Conservation (phyloP, 2,888 invertebrate species). For the Meiosimyza decipiens region DNA sequence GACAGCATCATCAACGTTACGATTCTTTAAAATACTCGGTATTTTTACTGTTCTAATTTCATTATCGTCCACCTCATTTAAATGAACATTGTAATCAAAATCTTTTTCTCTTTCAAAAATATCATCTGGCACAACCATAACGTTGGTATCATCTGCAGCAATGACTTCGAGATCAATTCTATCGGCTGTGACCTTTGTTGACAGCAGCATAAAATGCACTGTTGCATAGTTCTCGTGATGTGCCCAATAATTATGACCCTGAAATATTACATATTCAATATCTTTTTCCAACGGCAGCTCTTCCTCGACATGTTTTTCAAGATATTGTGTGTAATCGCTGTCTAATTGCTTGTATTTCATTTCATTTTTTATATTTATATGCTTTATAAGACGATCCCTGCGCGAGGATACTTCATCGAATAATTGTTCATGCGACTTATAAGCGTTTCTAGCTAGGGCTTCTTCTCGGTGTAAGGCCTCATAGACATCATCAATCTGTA, state of each 20-base stretch:
- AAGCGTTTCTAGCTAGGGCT: no score
- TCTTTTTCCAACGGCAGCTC: constrained; percentile 28
- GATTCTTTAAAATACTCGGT: neutral
- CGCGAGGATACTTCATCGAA: neutral
- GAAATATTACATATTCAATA: constrained; percentile 43
- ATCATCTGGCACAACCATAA: constrained; percentile 38
- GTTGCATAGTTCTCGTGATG: constrained; percentile 53
- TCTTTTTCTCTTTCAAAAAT: neutral
- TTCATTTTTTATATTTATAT: neutral
- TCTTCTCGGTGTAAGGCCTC: no score
- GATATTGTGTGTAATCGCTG: no score
- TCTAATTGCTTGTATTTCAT: neutral
- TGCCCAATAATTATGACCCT: constrained; percentile 31
- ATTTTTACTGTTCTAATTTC: neutral
- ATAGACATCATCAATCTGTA: no score
- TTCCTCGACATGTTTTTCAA: constrained; percentile 44
- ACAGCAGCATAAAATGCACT: constrained; percentile 42
- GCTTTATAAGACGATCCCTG: neutral
- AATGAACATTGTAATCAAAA: constrained; percentile 17
- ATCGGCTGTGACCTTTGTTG: constrained; percentile 24
- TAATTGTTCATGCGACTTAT: no score
- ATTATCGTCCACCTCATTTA: neutral
- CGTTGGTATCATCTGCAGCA: constrained; percentile 48
- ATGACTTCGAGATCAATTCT: constrained; percentile 46
- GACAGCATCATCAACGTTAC: no score